phyloP scores from a whole-genome alignment of 1,140 invertebrate genomes.

The Bombus consobrinus region DNA sequence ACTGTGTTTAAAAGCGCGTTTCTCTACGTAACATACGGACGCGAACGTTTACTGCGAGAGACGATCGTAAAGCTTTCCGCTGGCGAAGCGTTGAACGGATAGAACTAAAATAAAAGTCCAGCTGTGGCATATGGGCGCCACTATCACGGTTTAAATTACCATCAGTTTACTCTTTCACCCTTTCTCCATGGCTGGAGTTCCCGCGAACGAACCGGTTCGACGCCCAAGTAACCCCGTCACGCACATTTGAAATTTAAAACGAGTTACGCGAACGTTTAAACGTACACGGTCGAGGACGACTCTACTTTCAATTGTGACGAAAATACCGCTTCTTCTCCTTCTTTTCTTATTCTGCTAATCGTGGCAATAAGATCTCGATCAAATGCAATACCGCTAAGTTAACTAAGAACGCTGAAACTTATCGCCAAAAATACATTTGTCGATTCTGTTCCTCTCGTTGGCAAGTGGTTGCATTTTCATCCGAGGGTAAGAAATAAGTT shows the following conservation, averaged over 20 bases:
- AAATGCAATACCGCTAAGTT: no score
- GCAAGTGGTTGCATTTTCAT: neutral
- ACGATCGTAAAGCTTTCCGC: conserved; percentile 37
- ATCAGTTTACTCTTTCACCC: conserved; percentile 42
- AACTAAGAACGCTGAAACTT: no score
- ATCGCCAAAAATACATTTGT: neutral
- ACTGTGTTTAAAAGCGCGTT: neutral
- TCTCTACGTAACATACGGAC: neutral
- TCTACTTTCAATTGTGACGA: neutral
- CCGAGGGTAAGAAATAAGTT: neutral
- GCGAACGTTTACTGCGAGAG: neutral
- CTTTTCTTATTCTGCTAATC: neutral
- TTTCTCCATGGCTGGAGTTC: neutral
- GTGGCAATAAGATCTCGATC: no score
- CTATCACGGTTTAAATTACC: conserved; percentile 32
- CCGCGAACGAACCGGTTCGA: neutral
- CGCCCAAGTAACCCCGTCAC: neutral
- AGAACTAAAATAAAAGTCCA: conserved; percentile 37
- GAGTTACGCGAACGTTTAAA: conserved; percentile 1
- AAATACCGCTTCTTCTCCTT: neutral
- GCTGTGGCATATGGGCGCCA: conserved; percentile 24
- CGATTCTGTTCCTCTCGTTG: neutral
- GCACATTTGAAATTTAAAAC: conserved; percentile 35
- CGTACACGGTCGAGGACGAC: conserved; percentile 8
- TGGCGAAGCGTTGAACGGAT: neutral